These are phyloP conservation scores for Malacoraja senta DNA, from an alignment of 2,797 vertebrate genomes.

Conservation along the genomic window DNA sequence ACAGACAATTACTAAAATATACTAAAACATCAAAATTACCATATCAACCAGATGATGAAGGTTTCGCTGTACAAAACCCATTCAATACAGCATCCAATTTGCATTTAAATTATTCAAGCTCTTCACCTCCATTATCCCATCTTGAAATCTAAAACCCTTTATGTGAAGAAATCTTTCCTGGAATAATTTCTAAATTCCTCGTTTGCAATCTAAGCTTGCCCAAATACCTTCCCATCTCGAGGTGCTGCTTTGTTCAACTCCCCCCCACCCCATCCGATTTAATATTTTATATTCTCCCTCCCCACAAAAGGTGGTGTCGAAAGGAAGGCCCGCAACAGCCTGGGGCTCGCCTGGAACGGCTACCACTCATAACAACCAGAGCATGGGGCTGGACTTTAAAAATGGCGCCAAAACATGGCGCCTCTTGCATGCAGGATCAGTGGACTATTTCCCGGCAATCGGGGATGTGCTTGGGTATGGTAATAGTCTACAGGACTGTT, in stretches of 20 bases:
- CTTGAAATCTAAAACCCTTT: not conserved
- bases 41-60: not conserved
- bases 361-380: too few species aligned
- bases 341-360: too few species aligned
- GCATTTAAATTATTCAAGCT: not conserved
- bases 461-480: too few species aligned
- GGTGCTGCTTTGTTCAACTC: too few species aligned
- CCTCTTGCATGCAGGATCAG: too few species aligned
- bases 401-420: too few species aligned
- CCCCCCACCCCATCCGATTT: not conserved
- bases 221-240: not conserved
- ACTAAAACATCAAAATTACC: not conserved
- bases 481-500: too few species aligned
- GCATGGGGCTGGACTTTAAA: too few species aligned
- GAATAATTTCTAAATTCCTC: not conserved
- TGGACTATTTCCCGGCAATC: too few species aligned
- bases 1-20: not conserved
- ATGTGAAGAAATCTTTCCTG: not conserved
- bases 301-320: not conserved
- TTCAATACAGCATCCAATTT: not conserved
- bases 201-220: not conserved
- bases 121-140: not conserved
- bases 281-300: not conserved
- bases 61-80: not conserved
- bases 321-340: too few species aligned